Evolutionary conservation across 2,888 invertebrate genomes (phyloP).

Genomic region (Oxytorus armatus): DNA sequence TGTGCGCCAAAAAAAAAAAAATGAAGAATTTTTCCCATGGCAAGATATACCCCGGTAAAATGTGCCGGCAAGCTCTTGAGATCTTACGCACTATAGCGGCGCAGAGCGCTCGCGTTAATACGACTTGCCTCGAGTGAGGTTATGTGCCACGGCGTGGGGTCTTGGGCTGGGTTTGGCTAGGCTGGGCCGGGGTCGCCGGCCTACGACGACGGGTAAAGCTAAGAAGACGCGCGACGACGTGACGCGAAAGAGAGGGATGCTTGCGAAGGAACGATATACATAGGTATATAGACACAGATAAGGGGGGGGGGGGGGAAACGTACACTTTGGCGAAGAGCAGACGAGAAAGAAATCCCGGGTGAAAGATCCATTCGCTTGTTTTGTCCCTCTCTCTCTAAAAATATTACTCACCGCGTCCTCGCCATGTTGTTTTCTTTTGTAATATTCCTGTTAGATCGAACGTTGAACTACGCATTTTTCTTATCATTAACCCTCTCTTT

Average conservation of each 20-base stretch:
- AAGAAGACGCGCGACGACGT: conserved; percentile 61
- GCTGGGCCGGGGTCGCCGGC: conserved; percentile 68
- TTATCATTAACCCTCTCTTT: background rate
- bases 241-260: conserved; percentile 61
- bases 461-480: background rate
- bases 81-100: conserved; percentile 44
- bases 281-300: conserved; percentile 10
- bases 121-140: conserved; percentile 40
- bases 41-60: conserved; percentile 44
- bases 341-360: conserved; percentile 52
- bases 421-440: conserved; percentile 11
- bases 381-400: conserved; percentile 48
- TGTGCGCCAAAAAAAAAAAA: conserved; percentile 34
- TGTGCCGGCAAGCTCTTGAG: conserved; percentile 35
- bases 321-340: conserved; percentile 34
- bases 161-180: conserved; percentile 64
- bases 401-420: conserved; percentile 47
- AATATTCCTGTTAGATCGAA: background rate
- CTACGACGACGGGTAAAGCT: conserved; percentile 57
- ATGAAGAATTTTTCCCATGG: conserved; percentile 43
- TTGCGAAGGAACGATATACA: conserved; percentile 28
- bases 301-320: background rate
- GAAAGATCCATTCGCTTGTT: conserved; percentile 55
- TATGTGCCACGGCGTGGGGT: conserved; percentile 59
- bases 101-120: conserved; percentile 31